These are phyloP conservation scores for Dusona sp. DNA, from an alignment of 2,888 invertebrate genomes.

Conservation along the genomic window DNA sequence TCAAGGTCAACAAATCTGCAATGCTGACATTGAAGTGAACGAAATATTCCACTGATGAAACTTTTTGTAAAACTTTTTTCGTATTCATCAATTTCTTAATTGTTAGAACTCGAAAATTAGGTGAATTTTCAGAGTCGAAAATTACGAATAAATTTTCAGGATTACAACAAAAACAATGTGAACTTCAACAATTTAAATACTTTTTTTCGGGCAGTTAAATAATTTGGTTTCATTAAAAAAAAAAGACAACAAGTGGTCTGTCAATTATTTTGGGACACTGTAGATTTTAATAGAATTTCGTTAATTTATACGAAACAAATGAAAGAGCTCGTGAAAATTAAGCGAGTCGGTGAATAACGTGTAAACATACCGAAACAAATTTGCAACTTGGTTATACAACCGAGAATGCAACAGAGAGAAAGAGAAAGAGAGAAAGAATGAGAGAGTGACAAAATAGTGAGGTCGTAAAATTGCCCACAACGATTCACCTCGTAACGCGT, in stretches of 20 bases:
- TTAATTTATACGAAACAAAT: slow-evolving; percentile 16
- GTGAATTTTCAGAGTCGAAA: too few relatives aligned
- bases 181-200: background rate
- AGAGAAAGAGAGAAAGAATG: slow-evolving; percentile 15
- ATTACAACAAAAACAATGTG: background rate
- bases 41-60: too few relatives aligned
- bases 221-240: background rate
- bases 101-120: too few relatives aligned
- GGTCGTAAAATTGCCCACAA: slow-evolving; percentile 49
- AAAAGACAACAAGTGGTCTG: background rate
- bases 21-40: too few relatives aligned
- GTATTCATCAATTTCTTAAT: too few relatives aligned
- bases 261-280: slow-evolving; percentile 13
- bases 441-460: slow-evolving; percentile 33
- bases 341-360: slow-evolving; percentile 19
- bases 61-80: too few relatives aligned
- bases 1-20: too few relatives aligned
- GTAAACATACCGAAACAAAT: slow-evolving; percentile 43
- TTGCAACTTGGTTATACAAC: background rate
- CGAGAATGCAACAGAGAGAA: slow-evolving; percentile 21
- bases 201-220: background rate
- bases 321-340: slow-evolving; percentile 30
- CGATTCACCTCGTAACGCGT: slow-evolving; percentile 34
- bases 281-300: slow-evolving; percentile 19
- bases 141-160: background rate